Evolutionary conservation across 2,113 vertebrate species (phyloP), one percentile per base, ranked within the genome.

Genomic region (Gnathonemus echidnorhynchus): DNA sequence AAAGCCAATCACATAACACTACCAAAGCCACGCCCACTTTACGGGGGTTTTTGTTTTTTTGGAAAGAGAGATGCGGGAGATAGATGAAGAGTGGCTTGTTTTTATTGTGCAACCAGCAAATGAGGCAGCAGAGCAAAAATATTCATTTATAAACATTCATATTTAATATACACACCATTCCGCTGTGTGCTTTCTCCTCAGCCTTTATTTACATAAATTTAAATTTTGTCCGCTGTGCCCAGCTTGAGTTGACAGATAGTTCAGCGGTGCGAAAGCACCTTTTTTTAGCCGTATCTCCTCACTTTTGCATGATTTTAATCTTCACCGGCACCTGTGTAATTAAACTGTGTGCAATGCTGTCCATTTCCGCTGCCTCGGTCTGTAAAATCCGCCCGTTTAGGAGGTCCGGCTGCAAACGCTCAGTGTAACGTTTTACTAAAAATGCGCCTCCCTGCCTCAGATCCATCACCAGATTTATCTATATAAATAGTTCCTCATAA

Each of bases 181-280:
- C 74, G 5, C 27, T 31, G 62, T 70, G 27, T 70, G 31, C 62
- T 27, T 66, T 66, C n/a, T 27, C 62, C 62, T 13, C 74, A 80
- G 74, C 11, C 35, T 80, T 80, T 80, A 80, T 80, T 80, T 80
- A 80, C 74, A 80, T 80, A 80, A 80, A 80, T 80, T 80, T 80
- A 80, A 80, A 80, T 80, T 80, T 42, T 80, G 13, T 42, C 74
- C 35, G 27, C 74, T 80, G 74, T 42, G 74, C 31, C 74, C 74
- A 42, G 74, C 74, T 80, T 80, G 74, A 42, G 74, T 46, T 85
- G 83, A 85, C 19, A 48, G 83, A 80, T 80, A 80, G 45, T 85
- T 21, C 24, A 48, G 21, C 1, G 6, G 7, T 45, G 45, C 5
- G 24, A 48, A 85, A 85, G 24, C 24, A 48, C 35, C 5, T 80